Base-by-base conservation (phyloP, 2,797 vertebrate species). In the Catharus ustulatus region DNA sequence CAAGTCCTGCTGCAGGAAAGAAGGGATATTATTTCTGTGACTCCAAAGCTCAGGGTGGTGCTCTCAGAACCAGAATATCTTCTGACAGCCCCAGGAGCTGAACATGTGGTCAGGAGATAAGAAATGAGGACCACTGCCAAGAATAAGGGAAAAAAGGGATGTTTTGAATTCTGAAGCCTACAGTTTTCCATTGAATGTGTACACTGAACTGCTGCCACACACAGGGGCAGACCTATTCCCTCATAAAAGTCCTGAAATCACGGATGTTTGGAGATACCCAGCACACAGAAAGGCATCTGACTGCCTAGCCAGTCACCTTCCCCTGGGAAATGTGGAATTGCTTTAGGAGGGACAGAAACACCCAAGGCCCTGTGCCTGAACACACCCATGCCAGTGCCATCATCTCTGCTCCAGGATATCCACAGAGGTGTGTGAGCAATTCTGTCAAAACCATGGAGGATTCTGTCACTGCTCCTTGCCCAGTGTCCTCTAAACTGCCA, bases 81-180 rank as follows among this genome's bases (percentile, higher is more conserved):
- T 68, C 71, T 74, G 57, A 76, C 52, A 24, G 45, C 63, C 51
- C 45, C 77, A 86, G 91, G 58, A 93, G 71, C 32, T 30, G 49
- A 17, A 48, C 45, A 19, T 38, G 57, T 30, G 23, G 72, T 61
- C 34, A 76, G 1, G 30, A 94, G 94, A 96, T 96, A 96, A 96
- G 91, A 69, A 68, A 40, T 46, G 9, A 89, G 93, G 89, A 89
- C 5, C 10, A 43, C 34, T 1, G 87, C 94, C 95, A 97, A 93
- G 30, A 83, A 83, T 42, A 83, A 92, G 84, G 69, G 32, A 81
- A 74, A 74, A 48, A 38, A 58, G 9, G 66, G 52, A 91, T 82
- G 90, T 89, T 95, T 93, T 84, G 89, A 79, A 63, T 87, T 87
- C 78, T 63, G 67, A 82, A 89, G 59, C 71, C 59, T 46, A 49